These are phyloP conservation scores for Myodes glareolus DNA, from an alignment of 2,113 vertebrate species.

Conservation along the genomic window DNA sequence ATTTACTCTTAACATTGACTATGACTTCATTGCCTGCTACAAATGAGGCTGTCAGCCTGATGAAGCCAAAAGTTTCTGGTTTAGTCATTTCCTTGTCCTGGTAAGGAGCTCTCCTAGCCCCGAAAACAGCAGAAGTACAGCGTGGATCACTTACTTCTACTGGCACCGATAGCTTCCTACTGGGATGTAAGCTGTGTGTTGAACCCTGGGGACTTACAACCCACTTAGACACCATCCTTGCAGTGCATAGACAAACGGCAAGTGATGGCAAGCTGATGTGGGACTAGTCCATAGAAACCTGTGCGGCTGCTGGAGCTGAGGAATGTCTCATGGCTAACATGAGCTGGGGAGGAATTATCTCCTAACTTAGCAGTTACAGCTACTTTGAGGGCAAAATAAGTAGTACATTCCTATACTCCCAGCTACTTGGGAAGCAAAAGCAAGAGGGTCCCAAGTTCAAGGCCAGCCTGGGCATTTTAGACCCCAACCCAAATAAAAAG, in stretches of 20 bases:
- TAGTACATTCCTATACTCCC: not conserved
- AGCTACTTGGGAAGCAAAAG: not conserved
- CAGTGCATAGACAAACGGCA: not conserved
- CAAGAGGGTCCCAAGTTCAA: not conserved
- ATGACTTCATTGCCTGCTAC: not conserved
- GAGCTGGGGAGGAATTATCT: not conserved
- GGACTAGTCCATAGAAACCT: not conserved
- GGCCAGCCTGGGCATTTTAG: not conserved
- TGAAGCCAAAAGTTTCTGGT: not conserved
- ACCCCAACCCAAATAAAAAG: not conserved
- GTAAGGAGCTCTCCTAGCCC: not conserved
- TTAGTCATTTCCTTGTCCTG: not conserved
- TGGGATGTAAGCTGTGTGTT: not conserved
- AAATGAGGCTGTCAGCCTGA: conserved; percentile 25
- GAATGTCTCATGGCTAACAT: not conserved
- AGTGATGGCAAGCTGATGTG: not conserved
- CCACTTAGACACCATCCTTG: not conserved
- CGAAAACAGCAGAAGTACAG: not conserved
- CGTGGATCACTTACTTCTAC: not conserved
- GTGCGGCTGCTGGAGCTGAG: not conserved
- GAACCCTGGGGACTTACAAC: not conserved
- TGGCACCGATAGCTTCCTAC: not conserved
- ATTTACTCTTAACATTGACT: not conserved
- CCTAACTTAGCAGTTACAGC: not conserved
- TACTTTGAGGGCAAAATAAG: conserved; percentile 26